Evolutionary conservation across 2,888 invertebrate genomes (phyloP), one percentile per base, ranked within the genome.

Genomic region (Mylabris sibirica): DNA sequence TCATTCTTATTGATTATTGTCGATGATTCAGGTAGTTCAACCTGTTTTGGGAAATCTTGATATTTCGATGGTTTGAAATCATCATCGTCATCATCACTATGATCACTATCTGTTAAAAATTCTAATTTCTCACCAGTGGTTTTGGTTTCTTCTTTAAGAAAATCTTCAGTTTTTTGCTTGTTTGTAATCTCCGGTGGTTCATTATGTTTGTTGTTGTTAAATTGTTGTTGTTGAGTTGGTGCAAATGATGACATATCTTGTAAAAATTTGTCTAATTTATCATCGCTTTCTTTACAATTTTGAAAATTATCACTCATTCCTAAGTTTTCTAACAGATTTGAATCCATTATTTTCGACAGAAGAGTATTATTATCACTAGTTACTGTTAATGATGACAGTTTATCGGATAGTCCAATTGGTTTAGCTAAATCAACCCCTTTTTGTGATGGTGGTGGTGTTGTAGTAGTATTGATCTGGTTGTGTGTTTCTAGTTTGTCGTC

Each of bases 101-200:
- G 87, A 78, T 88, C 88, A 79, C 88, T 88, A 83, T 89, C 89
- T 68, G 88, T 87, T 79, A 88, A 89, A 80, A 87, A 87, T 80
- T 89, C 89, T 41, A 88, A 86, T 65, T 88, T 77, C 72, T 83
- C 83, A 67, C 74, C 72, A 24, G 59, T 22, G 20, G 59, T 69
- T 65, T 69, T 64, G 59, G 69, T 67, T 35, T 70, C 76, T 12
- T 74, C 53, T 68, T 79, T 80, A 38, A 65, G 60, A 22, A 49
- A 49, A 63, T 67, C 62, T 57, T 65, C 70, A 12, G 63, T 34
- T 65, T 70, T 62, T 63, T 77, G 75, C 57, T 76, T 75, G 60
- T 77, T 71, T 59, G 75, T 65, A 44, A 73, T 74, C 44, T 74
- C 77, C 57, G 69, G 72, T 17, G 64, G 59, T 30, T 72, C 71